Base-by-base conservation (phyloP, 2,888 invertebrate species). In the Cheilosia pagana region DNA sequence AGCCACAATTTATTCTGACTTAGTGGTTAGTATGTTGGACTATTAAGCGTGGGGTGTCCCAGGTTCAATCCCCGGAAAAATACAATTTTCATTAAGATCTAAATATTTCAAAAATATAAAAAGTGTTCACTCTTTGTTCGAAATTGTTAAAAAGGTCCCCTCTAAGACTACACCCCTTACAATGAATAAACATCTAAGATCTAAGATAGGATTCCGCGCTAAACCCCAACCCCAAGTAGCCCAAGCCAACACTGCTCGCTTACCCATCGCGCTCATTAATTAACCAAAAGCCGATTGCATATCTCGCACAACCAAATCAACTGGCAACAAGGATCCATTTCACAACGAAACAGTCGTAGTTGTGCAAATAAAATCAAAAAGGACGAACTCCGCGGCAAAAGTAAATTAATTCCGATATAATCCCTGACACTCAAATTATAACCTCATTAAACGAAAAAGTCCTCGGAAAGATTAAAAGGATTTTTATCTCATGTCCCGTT, bases 371-470 rank as follows among this genome's bases (percentile, higher is more conserved):
- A 59, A 62, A 55, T 53, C 10, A 53, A 52, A 52, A 53, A 50
- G 16, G 48, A 59, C 23, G 43, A 70, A 65, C 21, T 25, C 19
- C 23, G 70, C 23, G 70, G 70, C 35, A 63, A 71, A 81, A 79
- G 71, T 81, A 65, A 76, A 85, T 85, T 85, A 81, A 85, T 76
- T 85, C 85, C 75, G 67, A 81, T 85, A 85, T 76, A 81, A 85
- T 85, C 85, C 85, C 75, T 75, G 85, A 85, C 85, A 85, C 85
- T 85, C 85, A 85, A 85, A 85, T 85, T 85, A 85, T 85, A 85
- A 85, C 85, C 85, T 85, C 75, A 85, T 85, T 85, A 81, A 78
- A 76, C 19, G 52, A 63, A 83, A 72, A 68, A 68, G 55, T 85
- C 70, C 75, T 65, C 55, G 19, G 19, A 70, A 63, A 65, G 75